Base-by-base conservation (phyloP, 2,113 vertebrate genomes). In the Ia io region DNA sequence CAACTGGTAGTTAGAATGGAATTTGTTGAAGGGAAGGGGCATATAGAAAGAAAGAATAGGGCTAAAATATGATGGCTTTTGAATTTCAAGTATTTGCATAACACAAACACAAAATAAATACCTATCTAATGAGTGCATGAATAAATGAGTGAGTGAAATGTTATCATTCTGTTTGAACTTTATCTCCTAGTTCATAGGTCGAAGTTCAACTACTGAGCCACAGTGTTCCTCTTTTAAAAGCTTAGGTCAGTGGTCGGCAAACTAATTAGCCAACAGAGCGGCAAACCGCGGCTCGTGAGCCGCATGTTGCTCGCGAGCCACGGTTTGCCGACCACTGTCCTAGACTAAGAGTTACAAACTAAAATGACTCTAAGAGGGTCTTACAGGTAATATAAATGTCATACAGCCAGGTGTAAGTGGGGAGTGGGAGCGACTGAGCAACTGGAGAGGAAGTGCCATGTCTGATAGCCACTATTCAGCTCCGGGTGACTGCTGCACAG, bases 61-160 rank as follows among this genome's bases (percentile, higher is more conserved):
- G 35, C 35, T 53, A 78, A 84, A 82, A 61, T 91, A 82, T 61
- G 28, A 73, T 47, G 71, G 35, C 44, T 37, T 86, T 89, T 59
- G 47, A 82, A 85, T 97, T 87, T 40, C 35, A 92, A 35, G 17
- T 78, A 67, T 84, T 88, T 83, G 16, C 13, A 11, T 32, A 93
- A 37, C 80, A 79, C 42, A 53, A 22, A 20, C 44, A 74, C 17
- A 84, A 91, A 86, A 51, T 65, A 65, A 94, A 78, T 83, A 63
- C 59, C 40, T 94, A 40, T 28, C 71, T 51, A 44, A 40, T 42
- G 76, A 77, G n/a, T 49, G 4, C n/a, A 13, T 63, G 35, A 71
- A 37, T 32, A 10, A 90, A 65, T 61, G 67, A 51, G n/a, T 80
- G 78, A 71, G 5, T 51, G 37, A 49, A 79, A 63, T 25, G 2